Conservation (phyloP, 2,888 invertebrate genomes). For the Caenorhabditis imperialis region DNA sequence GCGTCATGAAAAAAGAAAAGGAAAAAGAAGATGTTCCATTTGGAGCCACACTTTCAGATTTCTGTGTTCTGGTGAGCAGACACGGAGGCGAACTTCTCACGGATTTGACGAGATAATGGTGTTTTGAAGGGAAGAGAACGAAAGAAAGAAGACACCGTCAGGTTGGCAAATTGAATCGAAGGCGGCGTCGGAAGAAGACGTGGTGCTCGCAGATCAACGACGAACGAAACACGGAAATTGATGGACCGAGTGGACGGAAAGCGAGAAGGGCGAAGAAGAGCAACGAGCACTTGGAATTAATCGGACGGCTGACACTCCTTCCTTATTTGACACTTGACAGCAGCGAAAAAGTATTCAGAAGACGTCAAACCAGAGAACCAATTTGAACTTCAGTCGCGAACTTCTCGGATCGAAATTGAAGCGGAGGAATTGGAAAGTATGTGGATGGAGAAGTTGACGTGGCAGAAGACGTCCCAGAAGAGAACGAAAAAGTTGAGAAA, state of each 20-base stretch:
- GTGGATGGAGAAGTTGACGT: background rate
- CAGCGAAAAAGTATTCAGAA: slow-evolving; percentile 17
- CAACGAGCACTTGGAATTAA: slow-evolving; percentile 48
- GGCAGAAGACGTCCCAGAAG: background rate
- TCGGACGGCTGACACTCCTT: slow-evolving; percentile 22
- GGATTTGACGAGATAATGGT: slow-evolving; percentile 25
- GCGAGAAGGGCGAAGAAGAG: slow-evolving; percentile 9
- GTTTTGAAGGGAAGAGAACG: slow-evolving; percentile 21
- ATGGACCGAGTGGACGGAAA: slow-evolving; percentile 31
- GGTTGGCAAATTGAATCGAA: slow-evolving; percentile 48
- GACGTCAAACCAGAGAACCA: too few relatives aligned
- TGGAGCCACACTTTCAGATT: slow-evolving; percentile 17
- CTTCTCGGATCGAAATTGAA: too few relatives aligned
- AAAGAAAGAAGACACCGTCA: slow-evolving; percentile 18
- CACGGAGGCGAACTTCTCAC: slow-evolving; percentile 9
- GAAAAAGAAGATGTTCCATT: slow-evolving; percentile 1
- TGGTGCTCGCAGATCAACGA: slow-evolving; percentile 9
- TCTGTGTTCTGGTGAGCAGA: slow-evolving; percentile 43
- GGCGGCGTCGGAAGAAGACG: slow-evolving; percentile 5
- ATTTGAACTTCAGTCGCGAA: too few relatives aligned
- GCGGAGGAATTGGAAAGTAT: too few relatives aligned
- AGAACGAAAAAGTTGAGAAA: too few relatives aligned
- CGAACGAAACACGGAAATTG: slow-evolving; percentile 50
- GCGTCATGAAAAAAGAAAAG: background rate
- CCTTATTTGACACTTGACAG: slow-evolving; percentile 48